These are phyloP conservation scores for Ceramica pisi DNA, from an alignment of 2,888 invertebrate genomes.

Conservation along the genomic window DNA sequence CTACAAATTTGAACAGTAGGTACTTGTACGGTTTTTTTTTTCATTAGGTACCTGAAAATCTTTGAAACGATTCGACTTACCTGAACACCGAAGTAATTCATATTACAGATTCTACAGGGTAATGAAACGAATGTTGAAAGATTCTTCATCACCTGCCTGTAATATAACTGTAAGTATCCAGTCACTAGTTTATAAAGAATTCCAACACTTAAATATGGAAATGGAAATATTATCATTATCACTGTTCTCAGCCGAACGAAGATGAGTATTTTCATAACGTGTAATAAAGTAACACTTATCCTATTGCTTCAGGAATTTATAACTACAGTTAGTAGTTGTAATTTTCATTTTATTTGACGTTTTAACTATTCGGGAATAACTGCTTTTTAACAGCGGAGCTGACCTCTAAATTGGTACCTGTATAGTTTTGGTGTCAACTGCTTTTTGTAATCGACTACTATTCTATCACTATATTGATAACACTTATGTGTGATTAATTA, in stretches of 20 bases:
- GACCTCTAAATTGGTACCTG: conserved; percentile 2
- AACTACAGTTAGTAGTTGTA: conserved; percentile 8
- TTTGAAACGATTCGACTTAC: no score
- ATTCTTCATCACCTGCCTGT: not conserved
- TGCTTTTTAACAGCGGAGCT: no score
- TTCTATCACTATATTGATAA: no score
- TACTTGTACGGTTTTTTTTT: no score
- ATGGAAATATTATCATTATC: conserved; percentile 25
- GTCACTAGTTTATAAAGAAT: conserved; percentile 16
- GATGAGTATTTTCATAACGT: conserved; percentile 13
- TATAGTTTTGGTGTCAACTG: not conserved
- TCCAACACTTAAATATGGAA: conserved; percentile 25
- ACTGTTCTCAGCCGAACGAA: conserved; percentile 4
- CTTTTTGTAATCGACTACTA: no score
- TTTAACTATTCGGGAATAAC: not conserved
- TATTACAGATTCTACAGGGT: not conserved
- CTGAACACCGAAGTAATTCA: not conserved
- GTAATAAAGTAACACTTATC: conserved; percentile 23
- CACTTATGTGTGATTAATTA: no score
- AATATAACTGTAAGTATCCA: not conserved
- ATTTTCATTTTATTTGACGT: conserved; percentile 23
- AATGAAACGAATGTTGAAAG: conserved; percentile 3
- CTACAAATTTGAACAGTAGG: no score
- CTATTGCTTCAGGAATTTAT: conserved; percentile 21
- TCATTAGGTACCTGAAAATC: no score